Base-by-base conservation (phyloP, 2,797 vertebrate genomes). In the Salmo trutta region DNA sequence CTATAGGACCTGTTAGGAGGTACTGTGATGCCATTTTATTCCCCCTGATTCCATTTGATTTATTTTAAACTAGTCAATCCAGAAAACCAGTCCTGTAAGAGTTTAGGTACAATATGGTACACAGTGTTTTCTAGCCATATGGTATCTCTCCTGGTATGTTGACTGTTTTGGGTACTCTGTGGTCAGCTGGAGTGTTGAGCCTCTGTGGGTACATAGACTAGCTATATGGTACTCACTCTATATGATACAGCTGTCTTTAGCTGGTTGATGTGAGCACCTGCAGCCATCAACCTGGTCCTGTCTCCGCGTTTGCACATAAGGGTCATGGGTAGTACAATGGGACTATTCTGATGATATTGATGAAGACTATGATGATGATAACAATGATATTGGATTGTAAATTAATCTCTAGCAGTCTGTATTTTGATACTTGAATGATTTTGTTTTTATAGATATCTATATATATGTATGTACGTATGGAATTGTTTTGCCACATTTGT, bases 401-500 rank as follows among this genome's bases (percentile, higher is more conserved):
- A 96, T 94, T 96, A 96, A 96, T 97, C 94, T 76, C 71, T 95
- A 93, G 90, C 89, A 80, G 93, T 96, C 95, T 96, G 94, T 97
- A 96, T 98, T 98, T 98, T 98, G 95, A 98, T 98, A 99, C 97
- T 98, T 99, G 97, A 98, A 98, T 96, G 91, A 94, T 92, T 92
- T 93, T 94, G 94, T 90, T 97, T 96, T 96, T 95, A 94, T 98
- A 97, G 92, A 87, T 97, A 94, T 93, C 93, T 94, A 86, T 91
- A 84, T 86, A 76, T 88, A 80, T 83, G 4, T 96, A 95, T 92
- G 96, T 95, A 93, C 31, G 80, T 93, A 92, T 96, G 94, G 97
- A 95, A 86, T 93, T 95, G 94, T 96, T 94, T 95, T 90, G 75
- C 21, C 90, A 93, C 93, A 76, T 93, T 91, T 93, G 94, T 96